Percentiles rank a stretch among this genome's conserved stretches.
These are phyloP conservation scores for Drosophila nannoptera DNA, from an alignment of 1,140 invertebrate genomes.

Conservation along the genomic window DNA sequence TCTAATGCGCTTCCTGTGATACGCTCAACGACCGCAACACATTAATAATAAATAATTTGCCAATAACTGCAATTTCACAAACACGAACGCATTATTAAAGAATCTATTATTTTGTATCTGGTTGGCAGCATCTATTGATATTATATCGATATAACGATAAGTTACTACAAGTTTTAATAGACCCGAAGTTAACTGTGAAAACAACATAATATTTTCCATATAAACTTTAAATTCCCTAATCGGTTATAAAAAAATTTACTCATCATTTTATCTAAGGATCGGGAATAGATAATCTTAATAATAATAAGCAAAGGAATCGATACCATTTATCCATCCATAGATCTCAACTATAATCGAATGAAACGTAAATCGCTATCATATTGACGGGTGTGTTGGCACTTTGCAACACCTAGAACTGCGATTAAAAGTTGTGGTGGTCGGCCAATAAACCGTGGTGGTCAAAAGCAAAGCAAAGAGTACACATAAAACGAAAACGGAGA, in stretches of 20 bases:
- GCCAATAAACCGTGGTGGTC: slow-evolving; percentile 46
- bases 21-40: slow-evolving; percentile 4
- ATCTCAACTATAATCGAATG: slow-evolving; percentile 3
- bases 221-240: too few relatives aligned
- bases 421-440: slow-evolving; percentile 37
- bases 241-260: too few relatives aligned
- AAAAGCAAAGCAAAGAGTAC: slow-evolving; percentile 56
- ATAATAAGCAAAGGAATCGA: slow-evolving; percentile 1
- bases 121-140: slow-evolving; percentile 36
- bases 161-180: slow-evolving; percentile 10
- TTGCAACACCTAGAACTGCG: slow-evolving; percentile 32
- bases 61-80: slow-evolving; percentile 32
- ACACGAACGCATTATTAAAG: slow-evolving; percentile 40
- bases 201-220: too few relatives aligned
- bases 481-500: slow-evolving; percentile 58
- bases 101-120: slow-evolving; percentile 34
- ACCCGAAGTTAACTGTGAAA: too few relatives aligned
- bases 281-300: too few relatives aligned
- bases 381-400: slow-evolving; percentile 17
- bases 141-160: slow-evolving; percentile 23
- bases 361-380: neutral
- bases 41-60: slow-evolving; percentile 21
- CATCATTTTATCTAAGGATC: neutral
- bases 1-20: slow-evolving; percentile 4
- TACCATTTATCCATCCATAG: neutral